Base-by-base conservation (phyloP, 2,888 invertebrate species). In the Mimachlamys varia region DNA sequence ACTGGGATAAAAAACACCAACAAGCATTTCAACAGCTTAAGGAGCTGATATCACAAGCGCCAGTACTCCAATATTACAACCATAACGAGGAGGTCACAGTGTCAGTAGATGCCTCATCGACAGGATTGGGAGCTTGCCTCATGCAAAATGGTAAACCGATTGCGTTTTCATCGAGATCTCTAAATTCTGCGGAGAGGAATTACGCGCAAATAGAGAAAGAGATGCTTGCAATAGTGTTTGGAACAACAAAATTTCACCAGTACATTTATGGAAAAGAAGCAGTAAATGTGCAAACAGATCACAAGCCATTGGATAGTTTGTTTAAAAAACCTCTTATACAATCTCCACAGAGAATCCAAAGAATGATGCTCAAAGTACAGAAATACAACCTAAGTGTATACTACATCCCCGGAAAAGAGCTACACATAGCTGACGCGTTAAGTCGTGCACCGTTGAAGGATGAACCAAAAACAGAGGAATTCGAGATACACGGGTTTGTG, bases 181-280 rank as follows among this genome's bases (percentile, higher is more conserved):
- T 92, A 27, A 92, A 90, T 19, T 91, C 92, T 55, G 90, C 92
- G 13, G 93, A 93, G 89, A 89, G 58, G 0, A 88, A 89, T 19
- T 93, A 92, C 53, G 92, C 92, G 17, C 91, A 92, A 37, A 93
- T 92, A n/a, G 92, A 93, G 88, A 92, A 92, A 33, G 93, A 92
- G 62, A 58, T 92, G 76, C 89, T 93, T 5, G 92, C 92, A 7
- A 89, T 93, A n/a, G 92, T 93, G 13, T 93, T 90, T 27, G 88
- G 87, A 2, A 38, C 91, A 0, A 89, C 90, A 17, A 93, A 91
- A 27, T 93, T 92, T 88, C 91, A 92, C 87, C 89, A 91, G 44
- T 90, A 93, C 76, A 90, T 89, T 7, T 92, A 88, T 88, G 92
- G 92, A 15, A 87, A 90, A 37, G 76, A 58, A 4, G n/a, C 55